phyloP scores from a whole-genome alignment of 1,140 invertebrate species.

The Delia radicum region DNA sequence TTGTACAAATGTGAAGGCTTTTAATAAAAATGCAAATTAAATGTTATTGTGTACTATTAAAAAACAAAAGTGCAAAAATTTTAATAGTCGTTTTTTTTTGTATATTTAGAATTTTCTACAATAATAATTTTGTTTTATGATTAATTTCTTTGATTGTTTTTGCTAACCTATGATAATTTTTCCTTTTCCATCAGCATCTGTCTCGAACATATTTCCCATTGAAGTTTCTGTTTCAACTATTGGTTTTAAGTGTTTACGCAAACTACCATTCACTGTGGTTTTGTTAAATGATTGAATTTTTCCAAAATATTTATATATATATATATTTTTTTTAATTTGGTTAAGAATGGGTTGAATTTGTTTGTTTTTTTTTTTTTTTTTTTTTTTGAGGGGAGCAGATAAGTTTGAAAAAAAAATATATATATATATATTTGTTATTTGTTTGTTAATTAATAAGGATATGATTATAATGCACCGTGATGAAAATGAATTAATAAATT shows the following conservation, averaged over 20 bases:
- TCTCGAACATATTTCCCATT: constrained; percentile 39
- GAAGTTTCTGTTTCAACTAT: constrained; percentile 51
- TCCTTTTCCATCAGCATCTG: constrained; percentile 45
- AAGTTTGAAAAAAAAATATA: constrained; percentile 1
- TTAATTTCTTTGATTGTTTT: constrained; percentile 28
- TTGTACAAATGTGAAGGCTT: neutral
- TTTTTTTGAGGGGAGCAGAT: constrained; percentile 5
- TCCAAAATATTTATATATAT: neutral
- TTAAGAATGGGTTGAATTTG: constrained; percentile 12
- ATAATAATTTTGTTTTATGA: constrained; percentile 29
- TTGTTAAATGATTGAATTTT: constrained; percentile 15
- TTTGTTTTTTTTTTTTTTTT: neutral
- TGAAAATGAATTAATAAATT: too few relatives aligned
- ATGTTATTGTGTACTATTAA: constrained; percentile 4
- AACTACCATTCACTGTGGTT: constrained; percentile 30
- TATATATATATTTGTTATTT: neutral
- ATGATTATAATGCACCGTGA: too few relatives aligned
- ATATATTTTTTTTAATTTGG: neutral
- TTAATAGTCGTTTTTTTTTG: too few relatives aligned
- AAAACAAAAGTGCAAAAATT: neutral
- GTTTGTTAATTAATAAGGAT: neutral
- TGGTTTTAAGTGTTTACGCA: constrained; percentile 47
- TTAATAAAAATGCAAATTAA: neutral
- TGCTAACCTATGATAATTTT: constrained; percentile 56
- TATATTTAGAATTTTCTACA: neutral